Percentiles rank a stretch among this genome's conserved stretches.
These are phyloP conservation scores for Mormyrus proboscirostris DNA, from an alignment of 2,797 vertebrate species.

Conservation along the genomic window DNA sequence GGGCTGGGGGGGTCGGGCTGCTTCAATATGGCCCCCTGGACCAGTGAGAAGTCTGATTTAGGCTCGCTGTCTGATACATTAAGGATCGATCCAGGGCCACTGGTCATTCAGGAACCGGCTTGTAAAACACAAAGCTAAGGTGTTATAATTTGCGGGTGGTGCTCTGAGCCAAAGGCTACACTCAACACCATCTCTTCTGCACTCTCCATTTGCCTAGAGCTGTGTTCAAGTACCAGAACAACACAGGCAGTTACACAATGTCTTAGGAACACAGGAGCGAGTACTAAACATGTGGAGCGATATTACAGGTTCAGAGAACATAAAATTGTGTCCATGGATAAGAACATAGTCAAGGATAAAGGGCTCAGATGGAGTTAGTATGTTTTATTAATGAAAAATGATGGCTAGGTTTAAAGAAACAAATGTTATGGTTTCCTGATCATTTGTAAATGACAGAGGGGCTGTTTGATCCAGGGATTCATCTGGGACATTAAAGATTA, in stretches of 20 bases:
- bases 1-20: neutral
- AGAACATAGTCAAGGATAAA: neutral
- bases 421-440: neutral
- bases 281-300: neutral
- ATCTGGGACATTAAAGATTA: conserved; percentile 2
- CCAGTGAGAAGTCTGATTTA: neutral
- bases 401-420: neutral
- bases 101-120: neutral
- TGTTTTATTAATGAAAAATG: neutral
- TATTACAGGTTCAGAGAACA: neutral
- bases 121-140: neutral
- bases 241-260: neutral
- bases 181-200: neutral
- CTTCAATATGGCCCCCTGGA: neutral
- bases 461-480: neutral
- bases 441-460: neutral
- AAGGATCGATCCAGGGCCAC: neutral
- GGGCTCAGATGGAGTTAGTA: neutral
- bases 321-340: neutral
- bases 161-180: neutral
- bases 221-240: neutral
- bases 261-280: neutral
- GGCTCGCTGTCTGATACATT: neutral
- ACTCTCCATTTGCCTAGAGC: neutral
- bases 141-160: neutral